A percentile compares a stretch with the other conserved stretches of the same genome.
Evolutionary conservation across 2,113 vertebrate species (phyloP).

Genomic region (Oxygymnocypris stewartii): DNA sequence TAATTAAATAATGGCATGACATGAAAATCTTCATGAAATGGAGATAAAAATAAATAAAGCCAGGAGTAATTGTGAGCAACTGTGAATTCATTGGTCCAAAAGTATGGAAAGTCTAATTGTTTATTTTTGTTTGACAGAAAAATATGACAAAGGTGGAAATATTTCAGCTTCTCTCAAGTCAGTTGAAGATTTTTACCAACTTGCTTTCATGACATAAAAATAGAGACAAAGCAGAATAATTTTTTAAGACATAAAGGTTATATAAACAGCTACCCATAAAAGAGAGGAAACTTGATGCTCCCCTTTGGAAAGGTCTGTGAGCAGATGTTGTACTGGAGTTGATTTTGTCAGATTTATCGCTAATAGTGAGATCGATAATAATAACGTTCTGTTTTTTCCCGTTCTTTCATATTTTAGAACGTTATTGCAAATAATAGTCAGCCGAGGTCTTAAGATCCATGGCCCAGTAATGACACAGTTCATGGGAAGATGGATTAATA

Average conservation of each 20-base stretch:
- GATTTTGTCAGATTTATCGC: conserved; percentile 34
- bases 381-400: not conserved
- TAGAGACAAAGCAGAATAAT: not conserved
- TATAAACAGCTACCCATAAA: conserved; percentile 12
- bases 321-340: conserved; percentile 29
- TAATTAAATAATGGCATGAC: no score
- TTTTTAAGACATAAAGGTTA: conserved; percentile 5
- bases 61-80: not conserved
- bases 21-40: not conserved
- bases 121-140: not conserved
- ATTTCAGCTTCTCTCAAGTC: not conserved
- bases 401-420: conserved; percentile 5
- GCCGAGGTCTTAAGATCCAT: conserved; percentile 21
- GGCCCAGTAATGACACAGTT: conserved; percentile 51
- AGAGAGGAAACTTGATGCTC: conserved; percentile 3
- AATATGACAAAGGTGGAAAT: not conserved
- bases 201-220: conserved; percentile 2
- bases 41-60: not conserved
- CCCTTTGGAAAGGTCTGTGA: conserved; percentile 23
- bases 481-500: conserved; percentile 51
- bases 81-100: not conserved
- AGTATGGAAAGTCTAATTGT: not conserved
- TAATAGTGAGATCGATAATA: conserved; percentile 15
- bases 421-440: not conserved
- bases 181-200: not conserved